Conservation (phyloP, 1,140 invertebrate genomes). For the Campoletis sonorensis region DNA sequence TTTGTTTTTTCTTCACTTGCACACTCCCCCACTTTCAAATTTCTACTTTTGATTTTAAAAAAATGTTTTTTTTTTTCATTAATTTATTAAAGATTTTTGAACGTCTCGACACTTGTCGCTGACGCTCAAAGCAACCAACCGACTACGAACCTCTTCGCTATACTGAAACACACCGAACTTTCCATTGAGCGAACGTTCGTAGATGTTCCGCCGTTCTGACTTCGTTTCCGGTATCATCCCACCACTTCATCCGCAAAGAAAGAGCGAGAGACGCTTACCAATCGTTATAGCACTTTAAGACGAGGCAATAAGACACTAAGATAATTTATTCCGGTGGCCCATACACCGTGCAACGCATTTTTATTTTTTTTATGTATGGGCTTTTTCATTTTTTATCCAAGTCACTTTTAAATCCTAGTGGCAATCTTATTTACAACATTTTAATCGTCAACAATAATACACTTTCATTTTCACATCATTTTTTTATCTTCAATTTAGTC, state of each 20-base stretch:
- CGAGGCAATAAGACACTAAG: slow-evolving; percentile 42
- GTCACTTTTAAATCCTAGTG: no score
- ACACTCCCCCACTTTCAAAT: background rate
- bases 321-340: slow-evolving; percentile 55
- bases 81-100: background rate
- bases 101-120: background rate
- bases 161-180: slow-evolving; percentile 72
- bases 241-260: slow-evolving; percentile 59
- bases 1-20: no score
- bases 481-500: no score
- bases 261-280: slow-evolving; percentile 11
- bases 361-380: background rate
- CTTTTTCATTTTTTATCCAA: background rate
- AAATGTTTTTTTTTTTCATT: background rate
- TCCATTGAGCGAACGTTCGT: slow-evolving; percentile 75
- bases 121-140: slow-evolving; percentile 50
- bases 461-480: no score
- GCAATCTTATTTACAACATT: no score
- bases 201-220: slow-evolving; percentile 73
- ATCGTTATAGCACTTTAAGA: slow-evolving; percentile 30
- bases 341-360: slow-evolving; percentile 48
- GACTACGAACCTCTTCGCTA: slow-evolving; percentile 60
- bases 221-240: slow-evolving; percentile 76
- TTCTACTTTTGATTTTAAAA: background rate
- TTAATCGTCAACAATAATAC: no score